Evolutionary conservation across 2,888 invertebrate genomes (phyloP).

Genomic region (Acrobasis suavella): DNA sequence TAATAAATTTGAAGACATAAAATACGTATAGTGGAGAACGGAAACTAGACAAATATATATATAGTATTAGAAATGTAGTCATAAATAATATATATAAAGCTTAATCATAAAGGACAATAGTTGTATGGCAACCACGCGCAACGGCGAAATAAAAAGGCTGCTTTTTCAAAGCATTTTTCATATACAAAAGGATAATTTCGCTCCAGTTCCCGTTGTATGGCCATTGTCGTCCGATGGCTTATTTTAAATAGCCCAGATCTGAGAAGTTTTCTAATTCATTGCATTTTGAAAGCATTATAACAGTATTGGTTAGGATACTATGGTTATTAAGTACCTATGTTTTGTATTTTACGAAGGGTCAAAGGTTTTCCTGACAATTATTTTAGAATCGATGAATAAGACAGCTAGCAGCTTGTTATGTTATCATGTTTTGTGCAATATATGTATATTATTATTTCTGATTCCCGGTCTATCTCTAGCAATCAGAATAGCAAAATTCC

Average conservation of each 20-base stretch:
- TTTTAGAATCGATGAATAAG: too few species aligned
- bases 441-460: too few species aligned
- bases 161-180: slow-evolving; percentile 59
- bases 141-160: slow-evolving; percentile 49
- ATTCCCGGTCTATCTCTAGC: too few species aligned
- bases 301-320: background rate
- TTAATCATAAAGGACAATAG: slow-evolving; percentile 37
- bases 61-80: background rate
- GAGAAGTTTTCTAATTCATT: slow-evolving; percentile 29
- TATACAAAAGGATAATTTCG: slow-evolving; percentile 67
- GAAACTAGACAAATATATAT: background rate
- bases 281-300: background rate
- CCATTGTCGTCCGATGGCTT: slow-evolving; percentile 46
- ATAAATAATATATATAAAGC: slow-evolving; percentile 22
- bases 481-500: too few species aligned
- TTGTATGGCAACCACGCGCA: slow-evolving; percentile 33
- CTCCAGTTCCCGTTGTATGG: slow-evolving; percentile 56
- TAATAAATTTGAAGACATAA: too few species aligned
- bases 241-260: slow-evolving; percentile 51
- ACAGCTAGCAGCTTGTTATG: too few species aligned
- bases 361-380: too few species aligned
- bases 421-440: too few species aligned
- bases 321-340: too few species aligned
- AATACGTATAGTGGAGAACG: too few species aligned
- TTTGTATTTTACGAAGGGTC: too few species aligned